Base-by-base conservation (phyloP, 2,797 vertebrate species). In the Heteromormyrus szaboi region DNA sequence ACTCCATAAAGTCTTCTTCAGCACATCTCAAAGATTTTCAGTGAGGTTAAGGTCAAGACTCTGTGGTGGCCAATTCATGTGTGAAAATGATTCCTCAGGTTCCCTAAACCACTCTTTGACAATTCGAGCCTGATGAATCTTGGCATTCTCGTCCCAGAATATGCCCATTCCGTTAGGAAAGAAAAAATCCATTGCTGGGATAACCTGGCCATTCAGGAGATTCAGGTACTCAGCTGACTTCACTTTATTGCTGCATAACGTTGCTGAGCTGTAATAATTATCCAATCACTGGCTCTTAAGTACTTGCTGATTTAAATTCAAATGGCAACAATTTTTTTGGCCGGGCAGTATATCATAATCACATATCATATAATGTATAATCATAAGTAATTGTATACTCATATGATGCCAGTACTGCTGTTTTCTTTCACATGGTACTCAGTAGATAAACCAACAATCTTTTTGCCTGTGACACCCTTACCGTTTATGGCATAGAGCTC, bases 401-500 rank as follows among this genome's bases (percentile, higher is more conserved):
- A 72, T 37, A 6, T 72, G 12, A 72, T 44, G 17, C 2, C 72
- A 79, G 41, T 81, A 19, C 11, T 51, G 44, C 81, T 46, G 11
- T 22, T 25, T 29, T 85, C 81, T 25, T 51, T 22, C 19, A 12
- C 46, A 29, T 48, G 81, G 50, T 29, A 85, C 76, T 44, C 76
- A 9, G 37, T 51, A 29, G 22, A 85, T 5, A 51, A 51, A 51
- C 19, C 81, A 14, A 25, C n/a, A 85, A 85, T 48, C 19, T 4
- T 22, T 25, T 12, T 33, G 12, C 17, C 54, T 2, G 41, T 17
- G 29, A 33, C 22, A 65, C 7, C 89, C 94, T 96, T 94, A 97
- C 97, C 97, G 19, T 98, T 98, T 91, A 97, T 97, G 7, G 97
- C 96, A 85, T 96, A 97, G 54, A 98, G 89, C 93, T 97, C 96